Evolutionary conservation across 2,888 invertebrate species (phyloP), one percentile per base, ranked within the genome.

Genomic region (Piscicola geometra): DNA sequence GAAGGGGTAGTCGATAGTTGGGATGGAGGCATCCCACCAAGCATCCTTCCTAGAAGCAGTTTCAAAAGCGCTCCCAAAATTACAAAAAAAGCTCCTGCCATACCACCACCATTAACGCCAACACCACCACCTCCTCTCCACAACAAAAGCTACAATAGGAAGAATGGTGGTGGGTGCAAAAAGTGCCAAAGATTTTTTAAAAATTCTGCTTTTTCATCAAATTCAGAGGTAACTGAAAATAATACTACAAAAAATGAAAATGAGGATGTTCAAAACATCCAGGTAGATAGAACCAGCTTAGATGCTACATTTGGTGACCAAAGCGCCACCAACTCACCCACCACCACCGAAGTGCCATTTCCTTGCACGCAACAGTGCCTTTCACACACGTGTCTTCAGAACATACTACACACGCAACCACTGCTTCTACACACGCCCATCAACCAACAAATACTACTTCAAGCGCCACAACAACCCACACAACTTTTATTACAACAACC

Each of bases 101-200:
- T 56, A 18, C 60, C 60, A 5, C 60, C 60, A 56, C 60, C 60
- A 3, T 56, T 3, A 9, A 56, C 60, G 3, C 60, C 60, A 25
- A 56, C 60, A 25, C 60, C 60, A 56, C 60, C 60, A 5, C 60
- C 60, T 25, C 60, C 60, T 15, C 60, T 56, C n/a, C 60, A 56
- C n/a, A 9, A 56, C 60, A 56, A 56, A n/a, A 56, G 60, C n/a
- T 56, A 56, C 60, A 56, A 56, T n/a, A 56, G n/a, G 25, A 56
- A 56, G n/a, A 56, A 5, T 41, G 41, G 60, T 56, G 21, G 60
- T 56, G 21, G 60, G n/a, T 56, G 60, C 60, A 56, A 56, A 56
- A 56, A 56, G 9, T 56, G 60, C n/a, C 15, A 56, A 41, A 5
- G 41, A 41, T 9, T 41, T 41, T 15, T 41, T 15, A 41, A 41